Base-by-base conservation (phyloP, 2,113 vertebrate species). In the Hyla sarda region DNA sequence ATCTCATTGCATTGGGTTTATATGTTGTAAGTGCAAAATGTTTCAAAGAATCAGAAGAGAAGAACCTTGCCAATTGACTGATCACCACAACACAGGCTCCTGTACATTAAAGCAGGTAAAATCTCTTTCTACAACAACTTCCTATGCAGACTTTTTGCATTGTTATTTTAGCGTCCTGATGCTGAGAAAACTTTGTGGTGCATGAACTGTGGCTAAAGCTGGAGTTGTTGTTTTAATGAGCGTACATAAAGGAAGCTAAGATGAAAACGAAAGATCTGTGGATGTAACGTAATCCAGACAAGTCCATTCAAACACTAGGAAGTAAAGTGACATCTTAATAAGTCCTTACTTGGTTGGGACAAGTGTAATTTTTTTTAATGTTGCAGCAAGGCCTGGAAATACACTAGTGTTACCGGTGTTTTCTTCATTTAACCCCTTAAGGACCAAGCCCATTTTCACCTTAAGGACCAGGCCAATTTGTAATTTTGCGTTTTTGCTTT, bases 1-100 rank as follows among this genome's bases (percentile, higher is more conserved):
- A 90, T 93, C 91, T 92, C 54, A 80, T 62, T 60, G 54, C 21
- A n/a, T 41, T 34, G 32, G 52, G 32, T 41, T 60, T 58, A 45
- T 80, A 12, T 41, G 9, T 10, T 45, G 28, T 34, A 34, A 19
- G n/a, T 1, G 21, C 10, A 79, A n/a, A 79, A 60, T 4, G 13
- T 41, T 60, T 79, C 77, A 62, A 80, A 25, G 54, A 80, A n/a
- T 25, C 21, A 23, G 54, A 80, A 80, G 54, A 41, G 5, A 62
- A 45, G 52, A 60, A 45, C 25, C 34, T n/a, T 80, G 34, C 34
- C 58, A 45, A 60, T 25, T n/a, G 32, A 78, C 50, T 56, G 52
- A 79, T 13, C 17, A 81, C 45, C 23, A 62, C 12, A 52, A 54
- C 12, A 17, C 65, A 23, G 37, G 2, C 5, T 81, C 3, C 12